Base-by-base conservation (phyloP, 35 echinoderm and acorn worm genomes). In the Holothuria glaberrima region DNA sequence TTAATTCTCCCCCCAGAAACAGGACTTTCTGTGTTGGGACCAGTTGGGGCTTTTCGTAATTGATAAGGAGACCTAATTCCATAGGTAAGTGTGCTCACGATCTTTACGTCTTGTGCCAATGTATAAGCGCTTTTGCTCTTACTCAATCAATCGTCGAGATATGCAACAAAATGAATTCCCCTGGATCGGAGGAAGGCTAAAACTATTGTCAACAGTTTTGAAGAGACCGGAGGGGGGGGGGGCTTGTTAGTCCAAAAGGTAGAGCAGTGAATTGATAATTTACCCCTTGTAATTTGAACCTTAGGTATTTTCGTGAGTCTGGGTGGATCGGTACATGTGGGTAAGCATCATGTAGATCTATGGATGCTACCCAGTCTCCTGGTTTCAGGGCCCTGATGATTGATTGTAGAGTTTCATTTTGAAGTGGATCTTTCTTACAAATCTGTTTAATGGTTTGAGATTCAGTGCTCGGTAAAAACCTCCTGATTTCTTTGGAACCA, bases 401-500 rank as follows among this genome's bases (percentile, higher is more conserved):
- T 30, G 5, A 75, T 75, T 31, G 6, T 0, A 75, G 71, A n/a
- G 71, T 75, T 10, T 75, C 71, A 75, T 75, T 41, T 75, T 75
- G 71, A 75, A 75, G 71, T 75, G 71, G 27, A 75, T 12, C 10
- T 33, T 75, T 20, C 71, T 28, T 9, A 75, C 71, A 31, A 75
- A 75, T 65, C 18, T 65, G 62, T 65, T 65, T 17, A 65, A 20
- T 20, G 62, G 62, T 65, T 65, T 65, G 62, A 65, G 13, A 65
- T 65, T 65, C 18, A 65, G 62, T 9, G 17, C 18, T 65, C 9
- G 62, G 21, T 16, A 16, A 17, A 65, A 65, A 28, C 62, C 62
- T 29, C 66, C 4, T 65, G 62, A 65, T 65, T 65, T 65, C 71
- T 75, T 75, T 75, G 71, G 71, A 7, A 75, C 62, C 6, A 65